phyloP scores from a whole-genome alignment of 2,797 vertebrate species.

The Sebastes ruberrimus region DNA sequence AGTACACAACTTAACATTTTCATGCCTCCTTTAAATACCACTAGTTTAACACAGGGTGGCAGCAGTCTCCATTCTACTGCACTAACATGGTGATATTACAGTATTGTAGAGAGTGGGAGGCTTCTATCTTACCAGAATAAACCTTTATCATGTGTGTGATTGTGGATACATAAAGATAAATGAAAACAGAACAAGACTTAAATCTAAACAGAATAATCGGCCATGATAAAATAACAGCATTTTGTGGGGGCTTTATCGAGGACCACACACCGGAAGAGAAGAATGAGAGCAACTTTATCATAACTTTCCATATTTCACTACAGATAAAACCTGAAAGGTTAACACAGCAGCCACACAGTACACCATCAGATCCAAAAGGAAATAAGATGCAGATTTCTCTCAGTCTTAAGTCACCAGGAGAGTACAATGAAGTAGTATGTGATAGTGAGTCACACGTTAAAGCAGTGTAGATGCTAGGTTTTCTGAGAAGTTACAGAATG shows the following conservation, averaged over 20 bases:
- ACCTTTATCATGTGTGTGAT: background rate
- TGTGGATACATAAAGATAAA: background rate
- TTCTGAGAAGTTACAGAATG: background rate
- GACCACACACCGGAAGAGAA: background rate
- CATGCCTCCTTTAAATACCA: background rate
- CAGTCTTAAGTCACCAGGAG: background rate
- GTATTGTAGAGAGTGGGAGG: background rate
- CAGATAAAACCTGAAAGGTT: background rate
- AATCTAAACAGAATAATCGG: background rate
- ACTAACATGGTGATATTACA: background rate
- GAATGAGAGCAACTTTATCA: background rate
- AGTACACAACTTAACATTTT: background rate
- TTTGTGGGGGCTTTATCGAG: background rate
- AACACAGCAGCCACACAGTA: background rate
- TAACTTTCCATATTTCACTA: background rate
- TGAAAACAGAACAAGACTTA: background rate
- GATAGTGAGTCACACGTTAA: slow-evolving; percentile 6
- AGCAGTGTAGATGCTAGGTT: background rate
- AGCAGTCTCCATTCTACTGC: slow-evolving; percentile 9
- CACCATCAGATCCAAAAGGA: background rate
- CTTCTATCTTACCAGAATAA: background rate
- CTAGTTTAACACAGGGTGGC: slow-evolving; percentile 37
- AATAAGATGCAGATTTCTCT: background rate
- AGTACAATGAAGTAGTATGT: background rate
- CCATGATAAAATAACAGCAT: background rate